These are phyloP conservation scores for Periophthalmodon schlosseri DNA, from an alignment of 2,113 vertebrate species.

Conservation along the genomic window DNA sequence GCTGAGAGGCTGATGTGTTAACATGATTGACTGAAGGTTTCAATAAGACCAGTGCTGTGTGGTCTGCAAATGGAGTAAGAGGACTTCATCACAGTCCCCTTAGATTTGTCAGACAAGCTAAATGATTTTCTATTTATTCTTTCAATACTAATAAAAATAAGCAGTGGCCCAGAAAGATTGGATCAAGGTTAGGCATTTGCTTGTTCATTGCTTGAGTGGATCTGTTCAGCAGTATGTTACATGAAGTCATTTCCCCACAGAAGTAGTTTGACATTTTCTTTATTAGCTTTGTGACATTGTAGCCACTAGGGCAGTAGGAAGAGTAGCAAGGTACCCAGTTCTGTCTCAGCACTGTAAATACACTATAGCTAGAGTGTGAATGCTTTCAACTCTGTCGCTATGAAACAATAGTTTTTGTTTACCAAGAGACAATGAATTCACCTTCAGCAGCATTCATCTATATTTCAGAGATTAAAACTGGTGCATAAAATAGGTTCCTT, in stretches of 20 bases:
- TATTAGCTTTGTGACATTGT: constrained; percentile 1
- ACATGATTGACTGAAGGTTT: neutral
- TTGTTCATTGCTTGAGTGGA: neutral
- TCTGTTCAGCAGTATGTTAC: neutral
- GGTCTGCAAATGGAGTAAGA: too few species aligned
- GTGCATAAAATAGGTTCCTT: neutral
- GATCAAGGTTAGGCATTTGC: constrained; percentile 4
- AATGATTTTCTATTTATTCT: neutral
- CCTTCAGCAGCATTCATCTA: neutral
- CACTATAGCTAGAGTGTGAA: neutral
- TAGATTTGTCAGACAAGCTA: neutral
- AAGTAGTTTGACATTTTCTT: constrained; percentile 3
- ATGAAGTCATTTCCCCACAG: neutral
- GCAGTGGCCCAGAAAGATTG: neutral
- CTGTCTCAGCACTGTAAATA: neutral
- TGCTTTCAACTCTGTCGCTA: neutral
- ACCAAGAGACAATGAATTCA: neutral
- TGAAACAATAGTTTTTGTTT: neutral
- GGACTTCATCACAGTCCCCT: neutral
- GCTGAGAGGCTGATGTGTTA: neutral
- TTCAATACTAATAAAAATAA: neutral
- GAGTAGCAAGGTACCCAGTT: neutral
- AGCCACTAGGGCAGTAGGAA: neutral
- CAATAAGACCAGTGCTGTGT: neutral
- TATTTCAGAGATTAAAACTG: constrained; percentile 1